phyloP scores from a whole-genome alignment of 1,140 invertebrate species.

The Lepeophtheirus salmonis region DNA sequence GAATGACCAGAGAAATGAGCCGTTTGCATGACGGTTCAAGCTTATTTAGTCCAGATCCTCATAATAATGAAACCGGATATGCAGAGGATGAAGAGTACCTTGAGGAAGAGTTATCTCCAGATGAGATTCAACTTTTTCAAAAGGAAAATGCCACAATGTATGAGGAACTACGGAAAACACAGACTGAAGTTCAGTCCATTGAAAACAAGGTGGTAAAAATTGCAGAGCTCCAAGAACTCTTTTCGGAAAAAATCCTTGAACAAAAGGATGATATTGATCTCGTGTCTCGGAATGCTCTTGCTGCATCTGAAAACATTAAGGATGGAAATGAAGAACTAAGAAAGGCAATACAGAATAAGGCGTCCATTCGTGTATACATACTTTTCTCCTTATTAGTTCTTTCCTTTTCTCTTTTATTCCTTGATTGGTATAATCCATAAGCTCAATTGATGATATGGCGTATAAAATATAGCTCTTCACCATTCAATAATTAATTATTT shows the following conservation, averaged over 20 bases:
- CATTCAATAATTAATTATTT: no score
- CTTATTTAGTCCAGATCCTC: no score
- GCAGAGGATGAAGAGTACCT: conserved; percentile 29
- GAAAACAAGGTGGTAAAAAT: conserved; percentile 86
- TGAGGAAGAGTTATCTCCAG: conserved; percentile 44
- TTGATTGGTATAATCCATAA: conserved; percentile 96
- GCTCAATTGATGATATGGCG: no score
- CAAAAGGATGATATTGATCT: conserved; percentile 82
- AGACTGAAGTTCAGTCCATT: conserved; percentile 53
- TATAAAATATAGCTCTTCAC: no score
- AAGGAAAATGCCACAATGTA: conserved; percentile 56
- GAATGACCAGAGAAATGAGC: not conserved
- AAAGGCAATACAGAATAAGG: conserved; percentile 86
- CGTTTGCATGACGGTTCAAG: no score
- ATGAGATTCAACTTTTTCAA: conserved; percentile 77
- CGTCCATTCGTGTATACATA: conserved; percentile 73
- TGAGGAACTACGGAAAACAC: conserved; percentile 57
- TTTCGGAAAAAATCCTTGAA: conserved; percentile 84
- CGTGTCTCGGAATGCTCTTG: conserved; percentile 61
- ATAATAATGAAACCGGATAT: no score
- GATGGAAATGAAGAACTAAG: conserved; percentile 90
- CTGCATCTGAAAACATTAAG: conserved; percentile 79
- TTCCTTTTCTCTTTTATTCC: conserved; percentile 80
- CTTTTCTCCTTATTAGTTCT: conserved; percentile 84
- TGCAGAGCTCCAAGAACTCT: conserved; percentile 78